A percentile compares a stretch with the other conserved stretches of the same genome.
Conservation (phyloP, 2,888 invertebrate genomes). For the Lasius fuliginosus region DNA sequence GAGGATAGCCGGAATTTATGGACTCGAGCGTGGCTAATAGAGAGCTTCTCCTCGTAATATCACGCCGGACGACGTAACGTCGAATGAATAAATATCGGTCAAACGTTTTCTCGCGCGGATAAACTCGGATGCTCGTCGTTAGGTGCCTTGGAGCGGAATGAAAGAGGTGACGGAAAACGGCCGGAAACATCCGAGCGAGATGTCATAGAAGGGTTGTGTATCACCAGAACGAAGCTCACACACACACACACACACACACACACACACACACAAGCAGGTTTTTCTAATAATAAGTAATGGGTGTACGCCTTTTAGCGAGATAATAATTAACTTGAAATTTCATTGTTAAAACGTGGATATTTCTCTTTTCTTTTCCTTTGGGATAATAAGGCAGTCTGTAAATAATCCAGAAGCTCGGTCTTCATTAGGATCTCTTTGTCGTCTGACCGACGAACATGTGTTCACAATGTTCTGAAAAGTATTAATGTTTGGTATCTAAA, state of each 20-base stretch:
- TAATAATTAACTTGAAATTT: constrained; percentile 78
- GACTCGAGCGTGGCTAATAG: constrained; percentile 17
- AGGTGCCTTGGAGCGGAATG: constrained; percentile 52
- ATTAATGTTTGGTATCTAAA: neutral
- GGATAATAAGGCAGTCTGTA: constrained; percentile 71
- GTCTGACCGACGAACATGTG: neutral
- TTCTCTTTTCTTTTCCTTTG: constrained; percentile 37
- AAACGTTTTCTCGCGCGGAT: constrained; percentile 56
- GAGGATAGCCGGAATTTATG: constrained; percentile 26
- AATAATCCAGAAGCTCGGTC: constrained; percentile 68
- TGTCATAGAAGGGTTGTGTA: constrained; percentile 79
- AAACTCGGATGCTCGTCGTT: constrained; percentile 50
- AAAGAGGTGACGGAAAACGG: constrained; percentile 64
- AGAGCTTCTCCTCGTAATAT: constrained; percentile 9
- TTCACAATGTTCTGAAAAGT: neutral
- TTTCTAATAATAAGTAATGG: constrained; percentile 70
- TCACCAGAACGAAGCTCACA: constrained; percentile 59
- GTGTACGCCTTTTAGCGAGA: constrained; percentile 76
- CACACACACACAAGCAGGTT: constrained; percentile 33
- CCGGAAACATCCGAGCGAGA: constrained; percentile 57
- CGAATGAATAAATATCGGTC: constrained; percentile 43
- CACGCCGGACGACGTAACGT: constrained; percentile 58
- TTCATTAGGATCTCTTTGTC: constrained; percentile 16
- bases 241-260: too few species aligned
- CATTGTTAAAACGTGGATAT: constrained; percentile 69